Conservation (phyloP, 2,113 vertebrate species). For the Cettia cetti region DNA sequence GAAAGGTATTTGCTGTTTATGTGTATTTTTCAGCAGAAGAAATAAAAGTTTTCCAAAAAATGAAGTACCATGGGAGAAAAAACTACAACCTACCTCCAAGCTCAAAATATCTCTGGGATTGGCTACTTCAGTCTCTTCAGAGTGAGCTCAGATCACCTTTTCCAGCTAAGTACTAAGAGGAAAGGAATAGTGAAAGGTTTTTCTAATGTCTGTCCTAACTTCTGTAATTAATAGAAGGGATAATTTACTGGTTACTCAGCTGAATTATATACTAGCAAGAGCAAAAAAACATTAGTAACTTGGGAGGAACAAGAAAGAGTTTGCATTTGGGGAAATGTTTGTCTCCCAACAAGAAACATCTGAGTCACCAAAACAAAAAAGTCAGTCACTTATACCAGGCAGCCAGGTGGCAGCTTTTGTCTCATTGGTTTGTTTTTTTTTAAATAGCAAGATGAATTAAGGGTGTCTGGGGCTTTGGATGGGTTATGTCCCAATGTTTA, state of each 20-base stretch:
- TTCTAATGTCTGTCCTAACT: background rate
- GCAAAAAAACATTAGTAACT: background rate
- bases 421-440: background rate
- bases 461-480: background rate
- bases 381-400: background rate
- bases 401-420: background rate
- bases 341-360: background rate
- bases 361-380: background rate
- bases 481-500: background rate
- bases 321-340: background rate
- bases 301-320: background rate
- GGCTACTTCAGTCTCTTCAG: background rate
- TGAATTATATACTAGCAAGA: background rate
- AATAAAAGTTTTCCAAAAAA: background rate
- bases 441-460: background rate
- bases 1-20: background rate
- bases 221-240: background rate
- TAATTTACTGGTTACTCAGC: conserved; percentile 1
- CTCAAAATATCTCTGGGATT: background rate
- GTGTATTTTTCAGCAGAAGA: background rate
- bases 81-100: background rate
- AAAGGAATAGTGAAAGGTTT: background rate
- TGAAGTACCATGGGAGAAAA: background rate
- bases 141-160: background rate
- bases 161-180: background rate